A percentile compares a stretch with the other conserved stretches of the same genome.
phyloP scores from a whole-genome alignment of 1,140 invertebrate species.

The Drosophila sp. region DNA sequence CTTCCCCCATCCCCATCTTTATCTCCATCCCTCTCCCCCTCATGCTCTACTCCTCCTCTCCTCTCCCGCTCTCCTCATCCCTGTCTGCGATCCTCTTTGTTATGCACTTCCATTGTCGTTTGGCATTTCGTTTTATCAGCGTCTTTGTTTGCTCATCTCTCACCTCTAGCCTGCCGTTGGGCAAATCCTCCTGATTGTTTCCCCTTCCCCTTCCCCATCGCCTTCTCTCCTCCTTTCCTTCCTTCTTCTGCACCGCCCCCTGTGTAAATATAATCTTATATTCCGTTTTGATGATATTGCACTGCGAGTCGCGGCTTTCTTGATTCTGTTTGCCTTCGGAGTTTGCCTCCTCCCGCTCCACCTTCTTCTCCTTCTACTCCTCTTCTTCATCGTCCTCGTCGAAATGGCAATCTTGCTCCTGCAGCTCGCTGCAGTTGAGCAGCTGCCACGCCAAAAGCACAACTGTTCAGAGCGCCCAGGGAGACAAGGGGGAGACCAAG shows the following conservation, averaged over 20 bases:
- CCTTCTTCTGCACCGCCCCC: constrained; percentile 4
- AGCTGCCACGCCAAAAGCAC: constrained; percentile 69
- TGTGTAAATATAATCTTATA: constrained; percentile 77
- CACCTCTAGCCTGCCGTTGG: constrained; percentile 55
- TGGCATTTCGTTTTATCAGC: constrained; percentile 79
- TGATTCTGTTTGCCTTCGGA: constrained; percentile 60
- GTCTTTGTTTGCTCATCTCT: constrained; percentile 77
- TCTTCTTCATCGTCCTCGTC: constrained; percentile 24
- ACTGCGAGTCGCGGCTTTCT: constrained; percentile 47
- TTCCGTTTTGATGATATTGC: constrained; percentile 78
- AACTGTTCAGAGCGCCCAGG: constrained; percentile 50
- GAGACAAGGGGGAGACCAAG: constrained; percentile 3
- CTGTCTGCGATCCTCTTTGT: constrained; percentile 55
- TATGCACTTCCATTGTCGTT: constrained; percentile 79
- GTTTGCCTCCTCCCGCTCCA: constrained; percentile 4
- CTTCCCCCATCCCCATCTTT: constrained; percentile 43
- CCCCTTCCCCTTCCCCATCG: background rate
- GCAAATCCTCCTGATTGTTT: background rate
- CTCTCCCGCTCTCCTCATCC: background rate
- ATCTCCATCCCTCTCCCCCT: background rate
- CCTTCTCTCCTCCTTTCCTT: background rate
- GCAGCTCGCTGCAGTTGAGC: constrained; percentile 72
- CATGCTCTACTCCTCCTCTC: no score
- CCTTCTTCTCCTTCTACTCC: background rate
- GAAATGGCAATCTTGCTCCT: constrained; percentile 33